These are phyloP conservation scores for Xenopus borealis DNA, from an alignment of 2,113 vertebrate genomes.

Conservation along the genomic window DNA sequence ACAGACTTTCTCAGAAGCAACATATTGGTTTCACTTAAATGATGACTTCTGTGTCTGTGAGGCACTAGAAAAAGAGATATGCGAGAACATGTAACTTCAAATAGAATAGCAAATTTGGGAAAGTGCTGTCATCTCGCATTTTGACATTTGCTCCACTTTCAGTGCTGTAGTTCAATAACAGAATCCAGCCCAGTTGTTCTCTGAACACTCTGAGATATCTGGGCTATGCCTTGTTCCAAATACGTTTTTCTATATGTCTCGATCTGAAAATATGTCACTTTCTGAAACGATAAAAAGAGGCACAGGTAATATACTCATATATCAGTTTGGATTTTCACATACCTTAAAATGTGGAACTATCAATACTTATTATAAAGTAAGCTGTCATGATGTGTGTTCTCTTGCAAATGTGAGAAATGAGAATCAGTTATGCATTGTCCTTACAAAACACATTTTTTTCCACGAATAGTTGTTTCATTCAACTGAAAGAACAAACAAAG, in stretches of 20 bases:
- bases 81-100: too few species aligned
- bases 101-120: too few species aligned
- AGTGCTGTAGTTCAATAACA: too few species aligned
- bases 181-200: too few species aligned
- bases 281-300: neutral
- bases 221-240: too few species aligned
- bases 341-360: slow-evolving; percentile 49
- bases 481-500: slow-evolving; percentile 39
- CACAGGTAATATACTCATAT: neutral
- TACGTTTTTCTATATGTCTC: too few species aligned
- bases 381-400: slow-evolving; percentile 50
- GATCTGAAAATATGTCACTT: neutral
- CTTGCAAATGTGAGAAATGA: slow-evolving; percentile 1
- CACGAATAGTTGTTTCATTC: slow-evolving; percentile 46
- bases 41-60: neutral
- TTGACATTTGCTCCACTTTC: too few species aligned
- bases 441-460: slow-evolving; percentile 34
- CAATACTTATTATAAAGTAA: slow-evolving; percentile 47
- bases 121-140: too few species aligned
- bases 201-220: too few species aligned
- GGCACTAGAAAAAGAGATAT: neutral
- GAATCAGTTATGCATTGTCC: slow-evolving; percentile 38
- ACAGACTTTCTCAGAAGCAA: too few species aligned
- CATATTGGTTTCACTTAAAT: too few species aligned
- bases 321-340: slow-evolving; percentile 48